Base-by-base conservation (phyloP, 2,888 invertebrate genomes). In the Heliconius hortense region DNA sequence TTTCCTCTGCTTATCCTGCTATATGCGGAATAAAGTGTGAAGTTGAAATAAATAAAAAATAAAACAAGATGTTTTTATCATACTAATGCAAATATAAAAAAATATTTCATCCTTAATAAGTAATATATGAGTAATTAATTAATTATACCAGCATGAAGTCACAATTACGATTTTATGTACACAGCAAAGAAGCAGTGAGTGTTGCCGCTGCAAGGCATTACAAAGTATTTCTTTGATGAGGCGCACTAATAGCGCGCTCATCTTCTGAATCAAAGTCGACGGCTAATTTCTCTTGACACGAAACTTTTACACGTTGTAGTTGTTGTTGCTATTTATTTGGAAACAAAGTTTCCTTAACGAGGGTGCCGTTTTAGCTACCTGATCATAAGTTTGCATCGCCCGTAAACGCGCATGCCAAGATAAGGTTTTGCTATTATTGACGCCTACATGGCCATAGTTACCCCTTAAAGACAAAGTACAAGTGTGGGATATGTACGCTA, bases 351-450 rank as follows among this genome's bases (percentile, higher is more conserved):
- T 81, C 77, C 79, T 78, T 89, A 88, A 89, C 85, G 84, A 88
- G 83, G 81, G 76, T 87, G 86, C 86, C 88, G 88, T 90, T 89
- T 87, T 85, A 86, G 86, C 84, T 83, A 84, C 81, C 79, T 76
- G 73, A 79, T 83, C 80, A 83, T 82, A 56, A 81, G 80, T 84
- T 76, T 79, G 75, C 77, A 64, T 76, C 8, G 74, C 78, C 82
- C 79, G 77, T 83, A 81, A 79, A 79, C 75, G 77, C 73, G 80
- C 81, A 81, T 81, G 77, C 75, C 75, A 76, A 81, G 82, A 82
- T 82, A 80, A 80, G 78, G 77, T 81, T 79, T 79, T 48, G 79
- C 82, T 81, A 80, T 82, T 83, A 85, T 84, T 83, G 83, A 84
- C 86, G 69, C 77, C 75, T 77, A 75, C 77, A 63, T 56, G 66